Base-by-base conservation (phyloP, 2,113 vertebrate species). In the Lutjanus erythropterus region DNA sequence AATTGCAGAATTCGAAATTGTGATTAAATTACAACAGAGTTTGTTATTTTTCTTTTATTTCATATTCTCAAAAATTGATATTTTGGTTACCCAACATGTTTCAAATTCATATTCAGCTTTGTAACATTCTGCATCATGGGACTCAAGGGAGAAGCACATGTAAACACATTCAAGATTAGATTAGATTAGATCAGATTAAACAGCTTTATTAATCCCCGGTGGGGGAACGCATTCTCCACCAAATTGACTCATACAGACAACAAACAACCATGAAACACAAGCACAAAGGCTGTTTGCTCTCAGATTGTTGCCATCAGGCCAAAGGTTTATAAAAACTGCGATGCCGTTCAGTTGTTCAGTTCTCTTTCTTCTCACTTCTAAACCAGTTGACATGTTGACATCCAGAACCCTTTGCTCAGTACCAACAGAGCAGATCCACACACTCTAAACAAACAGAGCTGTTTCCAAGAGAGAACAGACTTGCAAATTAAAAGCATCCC, bases 401-500 rank as follows among this genome's bases (percentile, higher is more conserved):
- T 46, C 10, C 23, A 14, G 35, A 60, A 10, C 46, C 16, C 18
- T 23, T 70, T 80, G 62, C 75, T 70, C 9, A 0, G 21, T 0
- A 52, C 23, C 55, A 66, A 52, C 25, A 68, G 4, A 71, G 31
- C 65, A 35, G 19, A 55, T 44, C 37, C 3, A 35, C 8, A 5
- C n/a, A 9, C 44, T 39, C 69, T 18, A 9, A 25, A 73, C 47
- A 39, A 62, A 71, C 23, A 35, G 29, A 75, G 79, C 50, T 35
- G 39, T 52, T 75, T 59, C 46, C 1, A 47, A 27, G 5, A 19
- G 70, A 67, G 29, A 82, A 70, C 47, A 76, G 66, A 80, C 44
- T 75, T 65, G 21, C 75, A 70, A 84, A 90, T 87, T 70, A 82
- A 85, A 82, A 80, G 44, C 41, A 50, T 52, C 62, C 39, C 61